phyloP scores from a whole-genome alignment of 2,888 invertebrate genomes.

The Cremastinae sp. region DNA sequence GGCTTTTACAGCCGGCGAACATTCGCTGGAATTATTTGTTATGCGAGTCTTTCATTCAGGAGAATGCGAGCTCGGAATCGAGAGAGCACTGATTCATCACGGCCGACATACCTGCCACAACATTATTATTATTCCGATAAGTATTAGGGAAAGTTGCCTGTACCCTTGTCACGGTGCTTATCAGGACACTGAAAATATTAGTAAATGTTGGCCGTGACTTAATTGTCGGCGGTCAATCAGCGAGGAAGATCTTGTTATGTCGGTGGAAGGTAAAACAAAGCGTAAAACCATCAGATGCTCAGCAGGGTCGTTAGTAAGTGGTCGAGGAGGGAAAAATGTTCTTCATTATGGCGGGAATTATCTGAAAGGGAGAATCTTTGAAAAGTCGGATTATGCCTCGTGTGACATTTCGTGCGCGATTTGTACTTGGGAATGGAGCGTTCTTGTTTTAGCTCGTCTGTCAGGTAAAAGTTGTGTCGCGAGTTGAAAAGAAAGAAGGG shows the following conservation, averaged over 20 bases:
- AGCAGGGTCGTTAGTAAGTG: slow-evolving; percentile 30
- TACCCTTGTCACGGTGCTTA: slow-evolving; percentile 4
- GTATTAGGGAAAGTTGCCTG: background rate
- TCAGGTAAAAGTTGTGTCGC: slow-evolving; percentile 48
- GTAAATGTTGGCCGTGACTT: slow-evolving; percentile 1
- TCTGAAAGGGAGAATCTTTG: slow-evolving; percentile 9
- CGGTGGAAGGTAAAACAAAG: background rate
- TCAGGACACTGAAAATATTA: background rate
- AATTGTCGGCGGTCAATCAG: slow-evolving; percentile 1
- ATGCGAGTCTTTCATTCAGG: slow-evolving; percentile 8
- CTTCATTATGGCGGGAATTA: slow-evolving; percentile 9
- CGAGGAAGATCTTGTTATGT: background rate
- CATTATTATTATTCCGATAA: slow-evolving; percentile 32
- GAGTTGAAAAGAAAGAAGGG: no score
- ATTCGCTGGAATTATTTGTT: slow-evolving; percentile 46
- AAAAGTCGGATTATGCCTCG: slow-evolving; percentile 29
- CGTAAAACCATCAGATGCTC: background rate
- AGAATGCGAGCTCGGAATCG: background rate
- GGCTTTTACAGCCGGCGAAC: slow-evolving; percentile 30
- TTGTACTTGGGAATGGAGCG: slow-evolving; percentile 33
- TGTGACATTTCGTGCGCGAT: slow-evolving; percentile 36
- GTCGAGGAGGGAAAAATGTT: slow-evolving; percentile 16
- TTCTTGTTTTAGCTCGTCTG: slow-evolving; percentile 27
- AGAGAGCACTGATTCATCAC: slow-evolving; percentile 1
- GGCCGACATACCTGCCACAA: slow-evolving; percentile 29